Evolutionary conservation across 2,113 vertebrate species (phyloP).

Genomic region (Pedionomus torquatus): DNA sequence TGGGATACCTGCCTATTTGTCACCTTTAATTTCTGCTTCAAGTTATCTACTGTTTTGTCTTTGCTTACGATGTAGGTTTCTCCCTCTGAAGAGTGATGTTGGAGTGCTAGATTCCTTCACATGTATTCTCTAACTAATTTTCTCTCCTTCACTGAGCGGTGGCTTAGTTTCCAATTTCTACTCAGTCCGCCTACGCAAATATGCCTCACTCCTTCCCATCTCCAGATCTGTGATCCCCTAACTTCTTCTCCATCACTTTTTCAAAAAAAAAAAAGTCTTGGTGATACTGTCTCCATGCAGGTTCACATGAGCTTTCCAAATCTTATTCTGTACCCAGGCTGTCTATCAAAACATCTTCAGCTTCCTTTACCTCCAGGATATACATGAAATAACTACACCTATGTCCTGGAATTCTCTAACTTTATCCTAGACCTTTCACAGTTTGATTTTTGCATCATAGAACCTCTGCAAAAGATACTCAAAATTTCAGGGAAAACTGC

Average conservation of each 20-base stretch:
- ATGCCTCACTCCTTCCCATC: not conserved
- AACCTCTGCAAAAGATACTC: not conserved
- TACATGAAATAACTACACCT: not conserved
- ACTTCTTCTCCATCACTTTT: not conserved
- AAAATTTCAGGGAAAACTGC: not conserved
- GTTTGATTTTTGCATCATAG: not conserved
- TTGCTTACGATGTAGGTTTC: not conserved
- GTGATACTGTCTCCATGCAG: not conserved
- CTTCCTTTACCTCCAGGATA: not conserved
- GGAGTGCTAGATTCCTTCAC: not conserved
- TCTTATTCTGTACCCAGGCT: not conserved
- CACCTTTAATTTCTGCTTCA: fast-evolving
- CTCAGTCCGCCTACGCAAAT: not conserved
- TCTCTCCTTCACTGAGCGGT: not conserved
- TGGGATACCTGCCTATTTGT: not conserved
- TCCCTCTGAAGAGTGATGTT: not conserved
- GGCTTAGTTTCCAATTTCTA: not conserved
- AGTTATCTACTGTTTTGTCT: not conserved
- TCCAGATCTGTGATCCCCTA: not conserved
- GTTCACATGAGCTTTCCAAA: not conserved
- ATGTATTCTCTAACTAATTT: not conserved
- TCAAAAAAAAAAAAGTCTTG: not conserved
- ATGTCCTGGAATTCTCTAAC: not conserved
- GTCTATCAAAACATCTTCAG: not conserved
- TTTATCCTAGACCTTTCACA: not conserved